Conservation (phyloP, 1,140 invertebrate species). For the Dinoponera quadriceps region DNA sequence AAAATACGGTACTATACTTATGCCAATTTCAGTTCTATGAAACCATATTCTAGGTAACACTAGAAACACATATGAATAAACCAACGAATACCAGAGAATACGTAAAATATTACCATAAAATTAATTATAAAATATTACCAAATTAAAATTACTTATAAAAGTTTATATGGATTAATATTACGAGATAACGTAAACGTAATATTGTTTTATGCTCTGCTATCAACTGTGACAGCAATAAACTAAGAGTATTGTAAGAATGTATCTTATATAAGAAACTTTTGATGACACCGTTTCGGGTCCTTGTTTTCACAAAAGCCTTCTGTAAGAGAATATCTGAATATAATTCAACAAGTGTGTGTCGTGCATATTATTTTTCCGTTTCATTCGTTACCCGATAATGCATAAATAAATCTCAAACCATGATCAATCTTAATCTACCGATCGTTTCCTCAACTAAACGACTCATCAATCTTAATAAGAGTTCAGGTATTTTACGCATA, state of each 20-base stretch:
- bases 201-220: conserved; percentile 11
- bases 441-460: not conserved
- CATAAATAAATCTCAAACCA: conserved; percentile 19
- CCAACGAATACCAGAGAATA: conserved; percentile 22
- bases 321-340: conserved; percentile 3
- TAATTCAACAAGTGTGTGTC: not conserved
- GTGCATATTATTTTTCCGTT: conserved; percentile 8
- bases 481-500: conserved; percentile 39
- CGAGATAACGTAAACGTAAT: conserved; percentile 29
- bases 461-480: conserved; percentile 24
- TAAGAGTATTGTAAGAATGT: conserved; percentile 21
- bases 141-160: conserved; percentile 21
- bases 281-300: not conserved
- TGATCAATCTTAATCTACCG: conserved; percentile 7
- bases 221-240: conserved; percentile 4
- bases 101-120: conserved; percentile 38
- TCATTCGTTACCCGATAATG: conserved; percentile 15
- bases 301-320: conserved; percentile 4
- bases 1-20: conserved; percentile 3
- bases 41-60: conserved; percentile 2
- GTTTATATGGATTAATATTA: conserved; percentile 27
- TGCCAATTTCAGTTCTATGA: not conserved
- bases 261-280: conserved; percentile 22
- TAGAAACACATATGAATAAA: conserved; percentile 32
- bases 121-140: conserved; percentile 8